Base-by-base conservation (phyloP, 2,113 vertebrate species). In the Crocuta crocuta region DNA sequence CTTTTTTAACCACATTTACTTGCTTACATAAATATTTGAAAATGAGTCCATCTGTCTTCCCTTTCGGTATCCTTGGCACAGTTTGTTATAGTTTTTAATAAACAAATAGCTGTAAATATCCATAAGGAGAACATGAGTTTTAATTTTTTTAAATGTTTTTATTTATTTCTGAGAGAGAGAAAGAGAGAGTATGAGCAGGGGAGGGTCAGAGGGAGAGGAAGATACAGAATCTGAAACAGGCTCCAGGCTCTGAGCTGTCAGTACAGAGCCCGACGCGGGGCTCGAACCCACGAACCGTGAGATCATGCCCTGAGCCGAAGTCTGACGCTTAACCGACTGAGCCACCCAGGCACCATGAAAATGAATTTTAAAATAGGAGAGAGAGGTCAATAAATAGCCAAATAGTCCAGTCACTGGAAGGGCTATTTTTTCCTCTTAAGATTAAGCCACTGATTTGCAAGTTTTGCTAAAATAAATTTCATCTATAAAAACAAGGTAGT, bases 1-100 rank as follows among this genome's bases (percentile, higher is more conserved):
- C 24, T 63, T 98, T 98, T 98, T 92, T 95, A 98, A 98, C 68
- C 98, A 98, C 73, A 98, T 99, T 99, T 99, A 99, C 98, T 98
- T 97, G 21, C 68, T 98, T 98, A 98, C 97, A 98, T 98, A 98
- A 99, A 99, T 98, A 99, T 78, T 73, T 98, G 66, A 97, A 98
- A 97, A 98, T 86, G 76, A 92, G 97, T 84, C 91, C 96, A 98
- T 98, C 93, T 63, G 55, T 96, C 94, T 98, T 98, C 94, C 98
- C 97, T 98, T 98, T 98, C 97, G 92, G 97, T 91, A 97, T 98
- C 91, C 97, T 98, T 98, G 98, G 98, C 98, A 99, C 97, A 97
- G 98, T 96, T 98, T 91, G 95, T 85, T 80, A 68, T 39, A 96
- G 95, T 85, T 98, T 78, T 98, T 98, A 98, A 96, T 82, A 94